Base-by-base conservation (phyloP, 2,888 invertebrate species). In the Dusona sp. region DNA sequence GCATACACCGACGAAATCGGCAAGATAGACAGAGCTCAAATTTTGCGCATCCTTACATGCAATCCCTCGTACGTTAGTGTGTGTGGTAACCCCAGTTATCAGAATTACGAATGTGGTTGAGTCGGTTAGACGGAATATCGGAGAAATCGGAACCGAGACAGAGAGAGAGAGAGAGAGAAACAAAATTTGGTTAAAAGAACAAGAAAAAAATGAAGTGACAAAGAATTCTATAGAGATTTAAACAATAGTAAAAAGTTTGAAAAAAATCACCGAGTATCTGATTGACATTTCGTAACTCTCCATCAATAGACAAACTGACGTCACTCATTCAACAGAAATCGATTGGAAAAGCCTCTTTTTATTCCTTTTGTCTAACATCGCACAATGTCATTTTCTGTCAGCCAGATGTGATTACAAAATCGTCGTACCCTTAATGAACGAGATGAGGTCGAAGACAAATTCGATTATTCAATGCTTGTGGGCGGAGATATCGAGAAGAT, bases 111-210 rank as follows among this genome's bases (percentile, higher is more conserved):
- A 57, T 38, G 57, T 57, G 51, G 54, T 25, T 29, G 22, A 42
- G 64, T 38, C 57, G 33, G 45, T 65, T 45, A 65, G 67, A 74
- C 48, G 19, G 51, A 75, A 70, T 45, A 70, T 57, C 67, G 74
- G 64, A n/a, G 38, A 42, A 70, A 57, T 57, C 72, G 73, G 6
- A 68, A 79, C 79, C 64, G 65, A 19, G 25, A 64, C 33, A 29
- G 72, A n/a, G 13, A 29, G 6, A 3, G 1, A 22, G 9, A 22
- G 42, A 0, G n/a, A 38, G 22, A 29, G 25, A 68, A 42, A 13
- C 11, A 42, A 42, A 42, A 11, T 42, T 13, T 11, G 11, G 48
- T 2, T 22, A 45, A 64, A 25, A 54, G 13, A 33, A 64, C 38
- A n/a, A 42, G 29, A 79, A 45, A 29, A 42, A 54, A 73, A 16